A percentile compares a stretch with the other conserved stretches of the same genome.
Evolutionary conservation across 2,113 vertebrate genomes (phyloP).

Genomic region (Condylura cristata): DNA sequence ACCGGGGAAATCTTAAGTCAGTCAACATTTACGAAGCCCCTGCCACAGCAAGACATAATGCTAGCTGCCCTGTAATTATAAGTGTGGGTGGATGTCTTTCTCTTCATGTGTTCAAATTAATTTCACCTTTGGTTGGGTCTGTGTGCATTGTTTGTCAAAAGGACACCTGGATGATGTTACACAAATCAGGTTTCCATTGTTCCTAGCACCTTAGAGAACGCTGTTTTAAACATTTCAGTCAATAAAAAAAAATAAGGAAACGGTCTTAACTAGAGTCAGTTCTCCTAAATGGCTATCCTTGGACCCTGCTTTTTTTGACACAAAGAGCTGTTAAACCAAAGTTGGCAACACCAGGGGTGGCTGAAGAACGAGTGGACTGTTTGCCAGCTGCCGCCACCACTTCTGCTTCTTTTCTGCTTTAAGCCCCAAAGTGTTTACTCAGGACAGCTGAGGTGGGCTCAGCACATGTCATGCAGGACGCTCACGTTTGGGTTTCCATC

Average conservation of each 20-base stretch:
- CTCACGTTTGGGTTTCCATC: neutral
- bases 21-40: neutral
- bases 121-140: neutral
- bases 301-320: constrained; percentile 14
- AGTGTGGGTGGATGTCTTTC: neutral
- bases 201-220: neutral
- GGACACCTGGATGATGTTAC: neutral
- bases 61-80: neutral
- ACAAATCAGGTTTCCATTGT: neutral
- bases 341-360: constrained; percentile 11
- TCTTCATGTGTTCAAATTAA: constrained; percentile 12
- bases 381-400: constrained; percentile 22
- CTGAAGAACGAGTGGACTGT: neutral
- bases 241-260: constrained; percentile 3
- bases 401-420: constrained; percentile 35
- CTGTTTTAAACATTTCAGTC: neutral
- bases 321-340: constrained; percentile 20
- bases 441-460: constrained; percentile 55
- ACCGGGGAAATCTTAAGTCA: neutral
- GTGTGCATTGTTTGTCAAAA: neutral
- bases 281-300: neutral
- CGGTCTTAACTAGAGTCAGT: neutral
- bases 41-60: neutral
- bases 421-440: constrained; percentile 52
- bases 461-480: constrained; percentile 17